Conservation (phyloP, 2,113 vertebrate genomes). For the Pseudopodoces humilis region DNA sequence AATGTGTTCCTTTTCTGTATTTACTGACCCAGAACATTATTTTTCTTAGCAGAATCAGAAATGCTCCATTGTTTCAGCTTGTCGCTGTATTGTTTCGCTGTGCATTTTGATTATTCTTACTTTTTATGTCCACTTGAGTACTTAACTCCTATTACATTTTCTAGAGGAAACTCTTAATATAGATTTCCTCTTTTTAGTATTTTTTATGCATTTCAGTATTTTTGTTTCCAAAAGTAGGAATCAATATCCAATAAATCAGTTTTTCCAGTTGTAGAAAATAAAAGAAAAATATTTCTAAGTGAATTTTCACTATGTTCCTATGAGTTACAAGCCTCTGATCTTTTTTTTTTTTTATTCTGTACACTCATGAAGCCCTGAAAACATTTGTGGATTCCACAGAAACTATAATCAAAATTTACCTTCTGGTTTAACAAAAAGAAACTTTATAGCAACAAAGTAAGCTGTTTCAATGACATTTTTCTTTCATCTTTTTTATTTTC, state of each 20-base stretch:
- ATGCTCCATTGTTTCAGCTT: slow-evolving; percentile 56
- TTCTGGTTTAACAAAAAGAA: slow-evolving; percentile 49
- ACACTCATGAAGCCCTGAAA: slow-evolving; percentile 59
- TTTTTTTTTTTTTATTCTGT: slow-evolving; percentile 8
- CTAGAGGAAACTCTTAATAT: slow-evolving; percentile 69
- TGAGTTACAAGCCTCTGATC: slow-evolving; percentile 36
- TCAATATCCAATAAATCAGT: slow-evolving; percentile 52
- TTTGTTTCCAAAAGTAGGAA: slow-evolving; percentile 25
- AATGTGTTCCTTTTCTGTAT: slow-evolving; percentile 77
- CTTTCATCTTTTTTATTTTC: slow-evolving; percentile 70
- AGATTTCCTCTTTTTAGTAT: slow-evolving; percentile 65
- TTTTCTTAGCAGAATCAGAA: slow-evolving; percentile 56
- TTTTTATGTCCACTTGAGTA: slow-evolving; percentile 61
- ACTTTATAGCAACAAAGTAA: slow-evolving; percentile 72
- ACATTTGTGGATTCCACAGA: slow-evolving; percentile 61
- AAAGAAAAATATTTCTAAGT: slow-evolving; percentile 64
- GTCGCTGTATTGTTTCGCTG: slow-evolving; percentile 59
- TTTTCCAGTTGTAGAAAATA: slow-evolving; percentile 67
- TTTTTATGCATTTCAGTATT: slow-evolving; percentile 70
- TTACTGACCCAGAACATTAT: slow-evolving; percentile 70
- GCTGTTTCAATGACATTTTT: slow-evolving; percentile 69
- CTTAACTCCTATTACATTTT: slow-evolving; percentile 70
- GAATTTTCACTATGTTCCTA: slow-evolving; percentile 50
- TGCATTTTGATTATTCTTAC: slow-evolving; percentile 66
- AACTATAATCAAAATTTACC: slow-evolving; percentile 57